Evolutionary conservation across 2,113 vertebrate species (phyloP).

Genomic region (Noturus placidus): DNA sequence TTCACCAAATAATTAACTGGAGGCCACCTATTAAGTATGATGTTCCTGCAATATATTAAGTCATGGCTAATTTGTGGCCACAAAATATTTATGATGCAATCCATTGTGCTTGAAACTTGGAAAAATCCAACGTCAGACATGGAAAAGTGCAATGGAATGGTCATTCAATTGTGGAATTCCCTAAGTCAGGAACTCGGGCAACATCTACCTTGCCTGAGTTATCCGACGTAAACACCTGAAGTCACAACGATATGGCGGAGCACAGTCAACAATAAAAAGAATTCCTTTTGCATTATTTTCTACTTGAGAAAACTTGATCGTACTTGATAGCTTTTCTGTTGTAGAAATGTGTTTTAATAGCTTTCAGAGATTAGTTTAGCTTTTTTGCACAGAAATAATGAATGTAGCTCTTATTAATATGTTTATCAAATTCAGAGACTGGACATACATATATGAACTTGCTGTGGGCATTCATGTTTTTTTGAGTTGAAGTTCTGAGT

Average conservation of each 20-base stretch:
- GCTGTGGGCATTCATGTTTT: neutral
- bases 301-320: neutral
- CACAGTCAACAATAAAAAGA: neutral
- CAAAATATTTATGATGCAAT: constrained; percentile 2
- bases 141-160: neutral
- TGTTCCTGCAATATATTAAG: neutral
- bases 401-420: neutral
- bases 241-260: neutral
- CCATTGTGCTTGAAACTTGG: neutral
- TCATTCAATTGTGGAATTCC: neutral
- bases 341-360: neutral
- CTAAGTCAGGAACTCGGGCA: neutral
- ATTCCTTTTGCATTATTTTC: neutral
- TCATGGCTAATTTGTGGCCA: neutral
- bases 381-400: neutral
- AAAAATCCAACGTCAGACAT: neutral
- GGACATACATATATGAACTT: neutral
- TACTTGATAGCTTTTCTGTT: neutral
- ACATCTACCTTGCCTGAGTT: too few relatives aligned
- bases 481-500: neutral
- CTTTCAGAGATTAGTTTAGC: neutral
- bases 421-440: neutral
- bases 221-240: neutral
- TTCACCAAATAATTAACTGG: neutral
- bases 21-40: neutral